These are phyloP conservation scores for Ephestia elutella DNA, from an alignment of 1,140 invertebrate species.

Conservation along the genomic window DNA sequence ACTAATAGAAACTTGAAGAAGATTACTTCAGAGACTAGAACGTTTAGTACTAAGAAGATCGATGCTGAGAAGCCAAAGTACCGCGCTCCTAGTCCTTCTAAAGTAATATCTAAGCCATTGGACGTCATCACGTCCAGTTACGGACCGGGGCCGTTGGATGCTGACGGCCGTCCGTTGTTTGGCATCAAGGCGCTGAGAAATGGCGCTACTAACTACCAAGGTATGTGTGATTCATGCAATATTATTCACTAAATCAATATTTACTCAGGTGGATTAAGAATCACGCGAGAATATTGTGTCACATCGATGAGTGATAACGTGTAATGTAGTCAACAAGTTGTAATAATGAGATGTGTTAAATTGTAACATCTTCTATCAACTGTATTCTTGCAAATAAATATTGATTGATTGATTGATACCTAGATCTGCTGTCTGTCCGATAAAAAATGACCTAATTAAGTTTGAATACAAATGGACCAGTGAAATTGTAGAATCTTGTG, in stretches of 20 bases:
- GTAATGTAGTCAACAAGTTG: background rate
- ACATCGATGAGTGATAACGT: background rate
- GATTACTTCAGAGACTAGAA: constrained; percentile 58
- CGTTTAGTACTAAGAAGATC: constrained; percentile 58
- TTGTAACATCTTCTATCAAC: too few relatives aligned
- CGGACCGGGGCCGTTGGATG: constrained; percentile 86
- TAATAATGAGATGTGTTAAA: background rate
- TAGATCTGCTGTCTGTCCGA: too few relatives aligned
- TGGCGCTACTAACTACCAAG: constrained; percentile 73
- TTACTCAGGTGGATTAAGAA: constrained; percentile 23
- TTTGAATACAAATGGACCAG: too few relatives aligned
- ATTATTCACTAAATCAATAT: constrained; percentile 27
- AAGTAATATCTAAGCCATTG: constrained; percentile 52
- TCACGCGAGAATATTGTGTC: background rate
- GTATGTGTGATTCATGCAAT: constrained; percentile 38
- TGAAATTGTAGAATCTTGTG: background rate
- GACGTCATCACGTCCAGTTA: constrained; percentile 86
- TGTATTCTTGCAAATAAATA: too few relatives aligned
- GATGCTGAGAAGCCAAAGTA: constrained; percentile 62
- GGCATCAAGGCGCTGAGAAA: constrained; percentile 82
- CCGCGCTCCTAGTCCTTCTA: constrained; percentile 57
- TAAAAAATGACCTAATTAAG: too few relatives aligned
- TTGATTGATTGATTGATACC: too few relatives aligned
- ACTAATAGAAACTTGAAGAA: constrained; percentile 74
- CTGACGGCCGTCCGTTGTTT: constrained; percentile 84